phyloP scores from a whole-genome alignment of 2,797 vertebrate species.

The Sphenodon punctatus region DNA sequence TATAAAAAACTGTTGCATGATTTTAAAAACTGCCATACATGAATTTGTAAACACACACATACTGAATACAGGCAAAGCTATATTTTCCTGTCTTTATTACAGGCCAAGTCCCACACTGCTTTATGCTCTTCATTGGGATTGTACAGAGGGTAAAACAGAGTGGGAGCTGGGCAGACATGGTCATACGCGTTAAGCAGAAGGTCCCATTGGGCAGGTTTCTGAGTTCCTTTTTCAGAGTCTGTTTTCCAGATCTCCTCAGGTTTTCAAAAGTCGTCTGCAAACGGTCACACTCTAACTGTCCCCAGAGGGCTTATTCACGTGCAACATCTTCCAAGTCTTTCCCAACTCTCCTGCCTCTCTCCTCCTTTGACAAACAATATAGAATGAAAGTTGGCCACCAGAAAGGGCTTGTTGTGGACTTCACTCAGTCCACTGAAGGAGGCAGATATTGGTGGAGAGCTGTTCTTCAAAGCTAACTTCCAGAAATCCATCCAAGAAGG shows the following conservation, averaged over 20 bases:
- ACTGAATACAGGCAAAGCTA: conserved; percentile 61
- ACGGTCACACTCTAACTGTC: not conserved
- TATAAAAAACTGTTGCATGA: conserved; percentile 46
- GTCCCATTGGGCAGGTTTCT: not conserved
- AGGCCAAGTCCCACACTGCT: not conserved
- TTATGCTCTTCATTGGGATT: not conserved
- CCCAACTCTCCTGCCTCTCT: not conserved
- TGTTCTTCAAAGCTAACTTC: conserved; percentile 22
- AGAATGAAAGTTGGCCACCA: not conserved
- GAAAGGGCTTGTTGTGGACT: not conserved
- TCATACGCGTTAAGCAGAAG: not conserved
- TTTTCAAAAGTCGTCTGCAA: conserved; percentile 18
- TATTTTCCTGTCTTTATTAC: not conserved
- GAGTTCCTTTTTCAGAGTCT: not conserved
- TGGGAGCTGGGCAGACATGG: fast-evolving
- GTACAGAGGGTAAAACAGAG: not conserved
- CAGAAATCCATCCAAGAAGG: not conserved
- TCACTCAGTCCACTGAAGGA: not conserved
- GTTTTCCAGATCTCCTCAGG: not conserved
- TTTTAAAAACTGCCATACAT: conserved; percentile 46
- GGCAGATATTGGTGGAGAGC: not conserved
- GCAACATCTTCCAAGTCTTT: not conserved
- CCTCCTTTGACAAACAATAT: not conserved
- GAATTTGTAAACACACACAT: conserved; percentile 71
- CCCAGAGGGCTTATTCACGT: fast-evolving